Conservation (phyloP, 1,140 invertebrate species). For the Eumeta japonica region DNA sequence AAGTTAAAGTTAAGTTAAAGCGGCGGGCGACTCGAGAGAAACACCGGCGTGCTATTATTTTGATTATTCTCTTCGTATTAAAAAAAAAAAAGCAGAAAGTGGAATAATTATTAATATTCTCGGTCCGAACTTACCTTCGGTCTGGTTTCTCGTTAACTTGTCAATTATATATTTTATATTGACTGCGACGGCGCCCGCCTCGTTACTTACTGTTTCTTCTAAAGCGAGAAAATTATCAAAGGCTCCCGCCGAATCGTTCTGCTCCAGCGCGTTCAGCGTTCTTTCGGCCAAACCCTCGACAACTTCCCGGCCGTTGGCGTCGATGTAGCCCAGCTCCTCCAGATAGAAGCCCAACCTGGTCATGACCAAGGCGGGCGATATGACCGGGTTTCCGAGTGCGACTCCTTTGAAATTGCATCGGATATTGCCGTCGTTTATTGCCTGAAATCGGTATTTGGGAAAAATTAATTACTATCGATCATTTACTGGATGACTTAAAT, state of each 20-base stretch:
- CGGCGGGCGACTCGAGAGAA: too few species aligned
- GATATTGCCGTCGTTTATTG: slow-evolving; percentile 63
- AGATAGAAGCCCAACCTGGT: slow-evolving; percentile 43
- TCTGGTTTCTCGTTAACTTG: slow-evolving; percentile 20
- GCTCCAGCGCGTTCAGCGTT: slow-evolving; percentile 16
- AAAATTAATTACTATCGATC: slow-evolving; percentile 12
- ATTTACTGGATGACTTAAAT: slow-evolving; percentile 5
- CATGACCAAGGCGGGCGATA: slow-evolving; percentile 61
- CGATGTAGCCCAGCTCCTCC: slow-evolving; percentile 39
- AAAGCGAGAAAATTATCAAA: slow-evolving; percentile 32
- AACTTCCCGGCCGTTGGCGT: slow-evolving; percentile 23
- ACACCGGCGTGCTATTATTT: too few species aligned
- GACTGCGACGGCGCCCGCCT: slow-evolving; percentile 32
- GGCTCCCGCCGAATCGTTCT: slow-evolving; percentile 17
- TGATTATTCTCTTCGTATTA: too few species aligned
- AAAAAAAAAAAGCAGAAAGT: too few species aligned
- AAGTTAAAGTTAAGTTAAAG: slow-evolving; percentile 2
- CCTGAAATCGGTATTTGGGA: slow-evolving; percentile 61
- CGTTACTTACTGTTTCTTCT: slow-evolving; percentile 27
- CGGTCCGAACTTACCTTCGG: too few species aligned
- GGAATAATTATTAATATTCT: too few species aligned
- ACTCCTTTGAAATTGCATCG: slow-evolving; percentile 69
- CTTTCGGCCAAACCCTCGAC: slow-evolving; percentile 24
- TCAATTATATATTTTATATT: slow-evolving; percentile 35
- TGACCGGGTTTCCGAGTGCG: slow-evolving; percentile 73